A percentile compares a stretch with the other conserved stretches of the same genome.
phyloP scores from a whole-genome alignment of 2,797 vertebrate genomes.

The Scomberomorus guttatus region DNA sequence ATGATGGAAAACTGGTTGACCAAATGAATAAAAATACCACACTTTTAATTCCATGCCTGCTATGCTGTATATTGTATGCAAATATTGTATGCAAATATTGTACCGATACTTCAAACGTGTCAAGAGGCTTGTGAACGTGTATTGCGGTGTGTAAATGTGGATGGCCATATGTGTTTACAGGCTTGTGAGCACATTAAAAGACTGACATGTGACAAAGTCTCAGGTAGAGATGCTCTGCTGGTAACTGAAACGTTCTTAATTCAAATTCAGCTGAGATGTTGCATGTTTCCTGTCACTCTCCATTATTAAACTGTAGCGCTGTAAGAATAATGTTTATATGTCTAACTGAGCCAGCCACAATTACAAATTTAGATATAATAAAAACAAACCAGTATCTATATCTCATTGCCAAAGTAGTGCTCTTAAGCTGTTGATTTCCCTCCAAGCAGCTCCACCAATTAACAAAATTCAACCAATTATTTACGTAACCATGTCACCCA shows the following conservation, averaged over 20 bases:
- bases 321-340: neutral
- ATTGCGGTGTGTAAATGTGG: neutral
- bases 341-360: neutral
- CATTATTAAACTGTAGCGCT: too few relatives aligned
- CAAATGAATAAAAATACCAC: neutral
- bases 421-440: neutral
- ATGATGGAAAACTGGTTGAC: constrained; percentile 20
- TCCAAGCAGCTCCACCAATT: neutral
- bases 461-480: neutral
- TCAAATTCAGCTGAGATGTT: neutral
- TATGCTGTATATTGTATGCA: neutral
- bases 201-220: neutral
- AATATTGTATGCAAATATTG: constrained; percentile 35
- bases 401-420: neutral
- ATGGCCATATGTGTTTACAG: neutral
- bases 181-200: neutral
- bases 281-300: neutral
- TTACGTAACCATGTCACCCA: neutral
- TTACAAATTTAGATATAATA: neutral
- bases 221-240: neutral
- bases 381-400: neutral
- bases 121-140: neutral
- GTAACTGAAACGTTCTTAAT: neutral
- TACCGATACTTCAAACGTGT: neutral
- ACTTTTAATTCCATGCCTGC: neutral